A percentile compares a stretch with the other conserved stretches of the same genome.
These are phyloP conservation scores for Pagrus major DNA, from an alignment of 2,113 vertebrate genomes.

Conservation along the genomic window DNA sequence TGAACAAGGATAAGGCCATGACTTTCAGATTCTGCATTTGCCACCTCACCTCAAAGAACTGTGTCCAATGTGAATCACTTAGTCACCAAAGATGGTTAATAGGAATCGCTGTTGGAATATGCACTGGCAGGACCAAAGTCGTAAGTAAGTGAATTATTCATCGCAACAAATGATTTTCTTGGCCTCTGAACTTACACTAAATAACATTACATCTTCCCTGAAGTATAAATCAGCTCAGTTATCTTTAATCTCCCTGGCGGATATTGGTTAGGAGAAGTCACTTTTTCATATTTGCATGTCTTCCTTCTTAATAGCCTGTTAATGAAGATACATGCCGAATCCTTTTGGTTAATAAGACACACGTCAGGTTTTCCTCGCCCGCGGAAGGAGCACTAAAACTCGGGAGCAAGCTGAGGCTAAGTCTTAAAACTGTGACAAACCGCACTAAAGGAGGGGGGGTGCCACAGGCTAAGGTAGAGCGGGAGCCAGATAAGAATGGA, in stretches of 20 bases:
- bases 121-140: not conserved
- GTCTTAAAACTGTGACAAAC: slow-evolving; percentile 75
- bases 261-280: slow-evolving; percentile 75
- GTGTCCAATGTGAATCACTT: slow-evolving; percentile 19
- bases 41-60: slow-evolving; percentile 47
- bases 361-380: slow-evolving; percentile 73
- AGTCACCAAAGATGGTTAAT: slow-evolving; percentile 20
- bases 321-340: slow-evolving; percentile 83
- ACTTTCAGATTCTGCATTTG: slow-evolving; percentile 31
- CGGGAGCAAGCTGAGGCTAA: slow-evolving; percentile 37
- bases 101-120: slow-evolving; percentile 4
- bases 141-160: slow-evolving; percentile 32
- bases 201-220: slow-evolving; percentile 58
- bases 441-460: slow-evolving; percentile 34
- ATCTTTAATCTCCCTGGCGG: slow-evolving; percentile 70
- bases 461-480: slow-evolving; percentile 71
- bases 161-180: slow-evolving; percentile 67
- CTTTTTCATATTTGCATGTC: slow-evolving; percentile 75
- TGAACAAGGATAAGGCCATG: slow-evolving; percentile 39
- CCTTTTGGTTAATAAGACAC: slow-evolving; percentile 80
- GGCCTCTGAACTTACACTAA: slow-evolving; percentile 72
- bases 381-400: slow-evolving; percentile 75
- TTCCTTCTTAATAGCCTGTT: slow-evolving; percentile 75
- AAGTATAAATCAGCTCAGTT: slow-evolving; percentile 72
- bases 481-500: slow-evolving; percentile 64